Evolutionary conservation across 2,888 invertebrate genomes (phyloP), one percentile per base, ranked within the genome.

Genomic region (Blastobasis adustella): DNA sequence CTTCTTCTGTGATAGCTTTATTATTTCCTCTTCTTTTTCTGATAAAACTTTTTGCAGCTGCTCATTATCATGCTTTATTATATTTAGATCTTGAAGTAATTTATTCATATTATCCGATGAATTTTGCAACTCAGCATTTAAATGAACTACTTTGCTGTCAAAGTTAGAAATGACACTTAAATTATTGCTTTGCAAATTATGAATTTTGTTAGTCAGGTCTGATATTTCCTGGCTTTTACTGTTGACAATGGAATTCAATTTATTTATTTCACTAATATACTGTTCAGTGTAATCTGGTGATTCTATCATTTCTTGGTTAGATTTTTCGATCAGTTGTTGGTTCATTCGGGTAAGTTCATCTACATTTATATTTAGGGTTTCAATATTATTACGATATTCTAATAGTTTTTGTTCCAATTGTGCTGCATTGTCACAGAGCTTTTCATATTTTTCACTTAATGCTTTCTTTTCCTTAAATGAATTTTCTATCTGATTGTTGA

Each of bases 231-330:
- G 67, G 62, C 89, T 89, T 68, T 90, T 90, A 52, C 74, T 82
- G 41, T 81, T 81, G 3, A 92, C 64, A 41, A 89, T 59, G 50
- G 89, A 82, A 50, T 90, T 89, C 0, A 92, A 70, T 43, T 87
- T 89, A 61, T 91, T 90, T 61, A 91, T 91, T 76, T 92, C 91
- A 60, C 71, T 86, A 58, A 88, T 75, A 57, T 86, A 88, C 58
- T 87, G 87, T 53, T 87, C 87, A 6, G 88, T 87, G 61, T 86
- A 88, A 67, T 88, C 87, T 7, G 89, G 74, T 2, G 64, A 23
- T 47, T 57, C 50, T 45, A 45, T 52, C 45, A 67, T 62, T 46
- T 74, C 66, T 57, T 59, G 64, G 23, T 63, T 58, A 43, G 64
- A 61, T 57, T 73, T 80, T 47, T 76, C 73, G 44, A 65, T 51